These are phyloP conservation scores for Coracopsis vasa DNA, from an alignment of 2,113 vertebrate species.

Conservation along the genomic window DNA sequence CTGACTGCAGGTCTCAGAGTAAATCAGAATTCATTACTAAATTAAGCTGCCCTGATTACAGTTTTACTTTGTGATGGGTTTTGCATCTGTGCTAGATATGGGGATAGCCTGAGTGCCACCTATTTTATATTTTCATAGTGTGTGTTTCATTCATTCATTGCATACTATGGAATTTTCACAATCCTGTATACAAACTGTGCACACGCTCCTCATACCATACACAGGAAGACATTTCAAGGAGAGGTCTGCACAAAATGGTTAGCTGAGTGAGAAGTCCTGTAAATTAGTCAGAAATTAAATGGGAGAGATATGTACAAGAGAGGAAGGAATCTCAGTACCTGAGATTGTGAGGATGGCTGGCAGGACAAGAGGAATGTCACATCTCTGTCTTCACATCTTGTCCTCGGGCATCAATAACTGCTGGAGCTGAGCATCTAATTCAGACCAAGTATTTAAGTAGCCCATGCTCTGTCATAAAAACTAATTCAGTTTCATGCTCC, in stretches of 20 bases:
- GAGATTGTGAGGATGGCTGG: not conserved
- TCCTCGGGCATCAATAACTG: not conserved
- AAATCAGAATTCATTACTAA: constrained; percentile 44
- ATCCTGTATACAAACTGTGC: not conserved
- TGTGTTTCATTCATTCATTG: not conserved
- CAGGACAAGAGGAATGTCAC: not conserved
- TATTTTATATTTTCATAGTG: not conserved
- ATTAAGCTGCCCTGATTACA: constrained; percentile 25
- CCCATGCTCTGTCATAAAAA: not conserved
- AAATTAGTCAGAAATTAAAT: not conserved
- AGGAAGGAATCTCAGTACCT: not conserved
- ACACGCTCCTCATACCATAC: not conserved
- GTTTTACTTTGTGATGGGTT: not conserved
- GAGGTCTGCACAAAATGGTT: not conserved
- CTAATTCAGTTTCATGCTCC: not conserved
- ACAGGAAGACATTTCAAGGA: not conserved
- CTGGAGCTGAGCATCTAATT: not conserved
- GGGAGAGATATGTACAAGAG: not conserved
- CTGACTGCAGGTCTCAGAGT: not conserved
- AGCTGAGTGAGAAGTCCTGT: not conserved
- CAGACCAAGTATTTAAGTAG: not conserved
- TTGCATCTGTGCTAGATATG: not conserved
- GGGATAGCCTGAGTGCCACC: not conserved
- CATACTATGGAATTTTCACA: not conserved
- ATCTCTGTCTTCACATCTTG: not conserved